Evolutionary conservation across 2,888 invertebrate genomes (phyloP), one percentile per base, ranked within the genome.

Genomic region (Euzophera pinguis): DNA sequence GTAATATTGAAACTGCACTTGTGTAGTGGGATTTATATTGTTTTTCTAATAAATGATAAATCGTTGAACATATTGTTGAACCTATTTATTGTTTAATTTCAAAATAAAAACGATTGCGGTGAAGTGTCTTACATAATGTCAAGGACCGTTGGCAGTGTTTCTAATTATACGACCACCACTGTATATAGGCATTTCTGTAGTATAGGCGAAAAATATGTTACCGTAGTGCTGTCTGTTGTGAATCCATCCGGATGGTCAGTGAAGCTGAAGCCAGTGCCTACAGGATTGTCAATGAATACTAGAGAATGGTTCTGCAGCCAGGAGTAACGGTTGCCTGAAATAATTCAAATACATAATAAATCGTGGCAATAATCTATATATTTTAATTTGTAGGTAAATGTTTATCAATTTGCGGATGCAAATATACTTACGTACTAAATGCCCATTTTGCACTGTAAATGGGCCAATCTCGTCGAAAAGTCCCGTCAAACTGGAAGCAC

Each of bases 271-370:
- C 94, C 92, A 10, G 92, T 84, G 0, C 93, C 93, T 16, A 93
- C 93, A 0, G 94, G 94, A 67, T 93, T 94, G 64, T 94, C 94
- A 58, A 94, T 91, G 75, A 92, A 94, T 13, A 94, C 61, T 59
- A 94, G 67, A 10, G 92, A 92, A 66, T 92, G 93, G 56, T 92
- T 91, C 57, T 75, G 82, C 47, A 91, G 84, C 93, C 93, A 94
- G 0, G 92, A 81, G 63, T 78, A 75, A 0, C 79, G 84, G 62
- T 91, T 91, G 17, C 69, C 91, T 91, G 63, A 35, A 73, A 60
- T 50, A 0, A 29, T 45, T 47, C 8, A 52, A 14, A 50, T 3
- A 22, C 22, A 5, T 3, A 22, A 22, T 22, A 22, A 22, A 22
- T n/a, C n/a, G n/a, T n/a, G n/a, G 22, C 2, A 22, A 22, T 22